Evolutionary conservation across 2,888 invertebrate species (phyloP).

Genomic region (Phrixothrix hirtus): DNA sequence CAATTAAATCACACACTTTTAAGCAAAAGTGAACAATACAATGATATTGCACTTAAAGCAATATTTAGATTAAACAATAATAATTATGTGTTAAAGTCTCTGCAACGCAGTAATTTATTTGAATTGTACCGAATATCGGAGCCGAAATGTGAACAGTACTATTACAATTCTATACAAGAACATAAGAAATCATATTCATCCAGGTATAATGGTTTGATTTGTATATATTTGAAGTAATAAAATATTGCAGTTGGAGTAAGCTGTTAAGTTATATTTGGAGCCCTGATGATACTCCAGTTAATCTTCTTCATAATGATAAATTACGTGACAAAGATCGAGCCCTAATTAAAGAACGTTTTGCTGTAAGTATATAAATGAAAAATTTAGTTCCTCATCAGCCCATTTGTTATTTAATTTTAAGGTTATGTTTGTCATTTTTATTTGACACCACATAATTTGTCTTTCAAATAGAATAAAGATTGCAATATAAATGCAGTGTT

Average conservation of each 20-base stretch:
- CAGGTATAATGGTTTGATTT: no score
- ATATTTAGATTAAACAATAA: constrained; percentile 94
- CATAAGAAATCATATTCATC: constrained; percentile 75
- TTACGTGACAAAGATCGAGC: constrained; percentile 85
- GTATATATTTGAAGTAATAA: neutral
- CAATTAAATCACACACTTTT: constrained; percentile 87
- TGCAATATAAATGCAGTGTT: no score
- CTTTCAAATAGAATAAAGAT: no score
- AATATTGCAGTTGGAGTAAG: constrained; percentile 75
- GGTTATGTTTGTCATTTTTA: no score
- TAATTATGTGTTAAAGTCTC: constrained; percentile 89
- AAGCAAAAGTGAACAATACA: constrained; percentile 90
- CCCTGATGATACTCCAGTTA: constrained; percentile 68
- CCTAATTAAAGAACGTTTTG: constrained; percentile 85
- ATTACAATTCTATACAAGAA: constrained; percentile 83
- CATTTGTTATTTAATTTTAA: no score
- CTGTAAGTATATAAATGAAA: no score
- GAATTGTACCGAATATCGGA: constrained; percentile 81
- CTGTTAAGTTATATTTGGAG: constrained; percentile 74
- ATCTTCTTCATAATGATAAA: constrained; percentile 63
- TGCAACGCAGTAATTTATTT: constrained; percentile 82
- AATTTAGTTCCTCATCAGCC: no score
- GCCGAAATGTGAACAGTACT: constrained; percentile 83
- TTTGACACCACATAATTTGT: no score
- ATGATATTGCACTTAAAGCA: constrained; percentile 81